Conservation (phyloP, 2,888 invertebrate species). For the Acleris literana region DNA sequence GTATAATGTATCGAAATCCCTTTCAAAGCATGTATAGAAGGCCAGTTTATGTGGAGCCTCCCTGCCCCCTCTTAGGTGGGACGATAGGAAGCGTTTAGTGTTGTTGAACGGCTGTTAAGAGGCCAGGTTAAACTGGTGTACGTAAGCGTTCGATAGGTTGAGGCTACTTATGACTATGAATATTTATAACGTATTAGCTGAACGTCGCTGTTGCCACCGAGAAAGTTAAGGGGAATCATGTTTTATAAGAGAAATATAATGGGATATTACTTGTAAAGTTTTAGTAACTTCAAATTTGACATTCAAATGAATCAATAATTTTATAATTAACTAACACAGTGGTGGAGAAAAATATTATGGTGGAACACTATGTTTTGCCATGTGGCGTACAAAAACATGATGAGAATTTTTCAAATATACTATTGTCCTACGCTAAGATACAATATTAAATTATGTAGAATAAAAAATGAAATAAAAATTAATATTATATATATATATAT, state of each 20-base stretch:
- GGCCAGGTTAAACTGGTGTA: slow-evolving; percentile 44
- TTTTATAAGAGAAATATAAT: slow-evolving; percentile 29
- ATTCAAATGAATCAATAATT: too few relatives aligned
- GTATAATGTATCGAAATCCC: slow-evolving; percentile 74
- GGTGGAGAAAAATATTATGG: too few relatives aligned
- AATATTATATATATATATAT: too few relatives aligned
- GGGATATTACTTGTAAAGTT: too few relatives aligned
- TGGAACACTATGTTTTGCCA: too few relatives aligned
- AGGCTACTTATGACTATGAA: slow-evolving; percentile 80
- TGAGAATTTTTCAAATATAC: too few relatives aligned
- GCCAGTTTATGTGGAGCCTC: slow-evolving; percentile 51
- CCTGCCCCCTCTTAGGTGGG: slow-evolving; percentile 36
- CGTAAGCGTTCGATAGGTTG: slow-evolving; percentile 74
- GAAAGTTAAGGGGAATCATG: slow-evolving; percentile 58
- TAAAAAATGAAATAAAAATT: too few relatives aligned
- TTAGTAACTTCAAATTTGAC: too few relatives aligned
- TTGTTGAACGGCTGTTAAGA: slow-evolving; percentile 38
- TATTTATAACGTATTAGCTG: slow-evolving; percentile 80
- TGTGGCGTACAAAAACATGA: too few relatives aligned
- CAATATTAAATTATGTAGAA: too few relatives aligned
- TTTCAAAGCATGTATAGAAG: slow-evolving; percentile 56
- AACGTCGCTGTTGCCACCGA: slow-evolving; percentile 66
- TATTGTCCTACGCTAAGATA: too few relatives aligned
- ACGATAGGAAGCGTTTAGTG: slow-evolving; percentile 35
- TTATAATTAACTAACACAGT: too few relatives aligned